Percentiles rank a stretch among this genome's conserved stretches.
These are phyloP conservation scores for Eurosta solidaginis DNA, from an alignment of 1,140 invertebrate species.

Conservation along the genomic window DNA sequence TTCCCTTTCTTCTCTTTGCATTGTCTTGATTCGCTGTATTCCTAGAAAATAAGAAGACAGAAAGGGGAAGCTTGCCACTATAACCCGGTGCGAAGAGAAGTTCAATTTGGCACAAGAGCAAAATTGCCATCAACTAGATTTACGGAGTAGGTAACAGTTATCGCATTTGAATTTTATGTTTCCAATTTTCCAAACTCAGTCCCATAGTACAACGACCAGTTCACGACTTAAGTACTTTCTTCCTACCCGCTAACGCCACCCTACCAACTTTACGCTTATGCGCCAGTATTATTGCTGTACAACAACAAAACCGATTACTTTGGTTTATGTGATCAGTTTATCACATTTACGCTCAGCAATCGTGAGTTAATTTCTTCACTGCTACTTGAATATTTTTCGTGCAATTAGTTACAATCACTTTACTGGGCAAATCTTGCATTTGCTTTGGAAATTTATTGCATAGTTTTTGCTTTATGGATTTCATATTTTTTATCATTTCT, in stretches of 20 bases:
- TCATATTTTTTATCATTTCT: slow-evolving; percentile 26
- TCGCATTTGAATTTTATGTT: no score
- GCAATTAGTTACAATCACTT: slow-evolving; percentile 28
- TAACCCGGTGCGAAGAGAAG: no score
- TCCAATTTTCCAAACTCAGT: no score
- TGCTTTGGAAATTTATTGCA: background rate
- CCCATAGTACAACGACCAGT: background rate
- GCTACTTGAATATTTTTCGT: slow-evolving; percentile 2
- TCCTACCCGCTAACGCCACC: background rate
- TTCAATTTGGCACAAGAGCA: no score
- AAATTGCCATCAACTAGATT: no score
- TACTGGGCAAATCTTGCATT: background rate
- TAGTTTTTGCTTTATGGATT: slow-evolving; percentile 6
- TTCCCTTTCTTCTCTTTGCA: no score
- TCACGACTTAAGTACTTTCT: background rate
- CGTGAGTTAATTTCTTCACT: slow-evolving; percentile 18
- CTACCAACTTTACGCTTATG: background rate
- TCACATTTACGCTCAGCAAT: slow-evolving; percentile 14
- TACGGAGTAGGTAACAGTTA: no score
- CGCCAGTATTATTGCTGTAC: background rate
- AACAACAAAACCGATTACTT: slow-evolving; percentile 8
- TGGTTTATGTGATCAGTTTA: slow-evolving; percentile 21
- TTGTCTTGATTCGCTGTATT: no score
- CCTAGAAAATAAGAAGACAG: no score
- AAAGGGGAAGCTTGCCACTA: no score